Evolutionary conservation across 1,140 invertebrate genomes (phyloP).

Genomic region (Lepidurus couesii): DNA sequence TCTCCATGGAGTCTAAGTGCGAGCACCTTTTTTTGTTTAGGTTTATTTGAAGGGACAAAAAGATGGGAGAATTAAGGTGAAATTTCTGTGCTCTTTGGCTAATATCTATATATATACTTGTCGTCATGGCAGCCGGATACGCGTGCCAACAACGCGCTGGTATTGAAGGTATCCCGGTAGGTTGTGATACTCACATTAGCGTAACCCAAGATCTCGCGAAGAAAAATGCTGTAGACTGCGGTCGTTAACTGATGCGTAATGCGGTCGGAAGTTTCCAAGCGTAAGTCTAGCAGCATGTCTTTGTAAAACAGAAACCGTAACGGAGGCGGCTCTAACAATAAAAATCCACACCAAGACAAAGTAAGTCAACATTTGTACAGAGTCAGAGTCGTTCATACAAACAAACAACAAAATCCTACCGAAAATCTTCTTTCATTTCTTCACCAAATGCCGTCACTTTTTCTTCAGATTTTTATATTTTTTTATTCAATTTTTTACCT

Average conservation of each 20-base stretch:
- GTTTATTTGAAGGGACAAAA: constrained; percentile 24
- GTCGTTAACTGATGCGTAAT: constrained; percentile 57
- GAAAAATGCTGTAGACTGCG: constrained; percentile 57
- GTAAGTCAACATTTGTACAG: no score
- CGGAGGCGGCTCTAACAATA: constrained; percentile 24
- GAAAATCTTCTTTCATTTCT: no score
- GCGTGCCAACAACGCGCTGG: constrained; percentile 42
- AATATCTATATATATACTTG: constrained; percentile 30
- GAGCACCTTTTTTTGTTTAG: background rate
- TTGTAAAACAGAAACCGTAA: constrained; percentile 24
- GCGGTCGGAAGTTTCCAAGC: constrained; percentile 52
- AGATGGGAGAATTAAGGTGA: background rate
- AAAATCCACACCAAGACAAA: no score
- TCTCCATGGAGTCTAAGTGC: constrained; percentile 30
- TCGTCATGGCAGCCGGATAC: constrained; percentile 39
- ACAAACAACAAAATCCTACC: no score
- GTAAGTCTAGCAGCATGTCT: constrained; percentile 39
- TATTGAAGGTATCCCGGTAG: constrained; percentile 47
- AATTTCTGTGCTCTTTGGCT: constrained; percentile 12
- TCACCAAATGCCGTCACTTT: no score
- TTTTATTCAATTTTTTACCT: background rate
- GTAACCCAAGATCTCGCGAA: constrained; percentile 60
- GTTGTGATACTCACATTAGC: constrained; percentile 49
- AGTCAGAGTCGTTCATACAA: no score
- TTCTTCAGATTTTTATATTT: no score